Percentiles rank a stretch among this genome's conserved stretches.
Evolutionary conservation across 2,888 invertebrate species (phyloP).

Genomic region (Scaptomyza polygonia): DNA sequence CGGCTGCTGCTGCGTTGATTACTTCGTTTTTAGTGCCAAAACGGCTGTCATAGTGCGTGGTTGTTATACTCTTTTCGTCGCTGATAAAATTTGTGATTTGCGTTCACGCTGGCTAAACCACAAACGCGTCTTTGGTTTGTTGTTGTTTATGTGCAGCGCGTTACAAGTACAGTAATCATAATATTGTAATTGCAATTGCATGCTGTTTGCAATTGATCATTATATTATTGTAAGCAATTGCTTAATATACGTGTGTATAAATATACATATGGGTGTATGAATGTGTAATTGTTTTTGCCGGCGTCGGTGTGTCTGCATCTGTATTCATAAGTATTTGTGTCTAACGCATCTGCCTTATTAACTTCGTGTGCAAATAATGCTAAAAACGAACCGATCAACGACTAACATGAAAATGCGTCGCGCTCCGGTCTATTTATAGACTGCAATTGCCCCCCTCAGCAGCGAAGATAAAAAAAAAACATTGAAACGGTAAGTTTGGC

Average conservation of each 20-base stretch:
- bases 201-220: conserved; percentile 39
- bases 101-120: not conserved
- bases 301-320: conserved; percentile 53
- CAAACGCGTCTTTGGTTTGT: conserved; percentile 32
- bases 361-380: conserved; percentile 58
- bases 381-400: conserved; percentile 43
- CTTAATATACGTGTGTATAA: conserved; percentile 1
- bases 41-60: conserved; percentile 61
- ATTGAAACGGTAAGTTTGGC: conserved; percentile 51
- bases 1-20: conserved; percentile 32
- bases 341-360: conserved; percentile 51
- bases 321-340: conserved; percentile 16
- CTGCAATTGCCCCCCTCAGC: conserved; percentile 5
- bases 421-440: conserved; percentile 63
- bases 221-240: conserved; percentile 27
- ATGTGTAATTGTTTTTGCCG: conserved; percentile 39
- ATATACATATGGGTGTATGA: conserved; percentile 14
- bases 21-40: conserved; percentile 66
- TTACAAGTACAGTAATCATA: conserved; percentile 45
- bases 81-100: conserved; percentile 17
- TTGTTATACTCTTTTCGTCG: conserved; percentile 16
- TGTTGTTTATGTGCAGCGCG: conserved; percentile 46
- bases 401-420: conserved; percentile 51
- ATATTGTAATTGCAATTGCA: conserved; percentile 54
- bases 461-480: conserved; percentile 10